These are phyloP conservation scores for Babylonia areolata DNA, from an alignment of 1,140 invertebrate species.

Conservation along the genomic window DNA sequence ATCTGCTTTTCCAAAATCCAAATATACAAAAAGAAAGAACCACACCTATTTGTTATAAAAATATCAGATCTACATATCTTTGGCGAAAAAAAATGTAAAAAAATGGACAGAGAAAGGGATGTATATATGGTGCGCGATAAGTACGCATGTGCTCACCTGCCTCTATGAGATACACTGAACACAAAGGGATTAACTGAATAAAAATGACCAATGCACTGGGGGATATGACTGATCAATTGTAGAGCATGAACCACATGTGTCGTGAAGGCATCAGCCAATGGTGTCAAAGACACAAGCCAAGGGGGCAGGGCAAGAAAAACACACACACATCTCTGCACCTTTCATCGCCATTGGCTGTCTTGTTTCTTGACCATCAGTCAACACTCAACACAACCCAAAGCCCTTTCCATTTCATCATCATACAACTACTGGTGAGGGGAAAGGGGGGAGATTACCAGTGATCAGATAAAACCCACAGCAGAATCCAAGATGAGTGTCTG, in stretches of 20 bases:
- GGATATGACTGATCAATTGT: not conserved
- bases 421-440: too few species aligned
- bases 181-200: not conserved
- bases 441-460: too few species aligned
- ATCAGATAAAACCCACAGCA: too few species aligned
- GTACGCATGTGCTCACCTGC: constrained; percentile 32
- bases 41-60: constrained; percentile 33
- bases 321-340: not conserved
- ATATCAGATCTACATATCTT: constrained; percentile 36
- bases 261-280: constrained; percentile 19
- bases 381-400: not conserved
- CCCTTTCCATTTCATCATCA: not conserved
- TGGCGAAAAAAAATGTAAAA: not conserved
- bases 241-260: constrained; percentile 10
- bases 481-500: too few species aligned
- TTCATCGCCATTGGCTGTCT: not conserved
- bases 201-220: not conserved
- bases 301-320: not conserved
- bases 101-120: constrained; percentile 15
- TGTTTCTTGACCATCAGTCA: not conserved
- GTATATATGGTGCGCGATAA: not conserved
- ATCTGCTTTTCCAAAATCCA: not conserved
- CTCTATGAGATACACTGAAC: constrained; percentile 29
- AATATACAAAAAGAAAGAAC: constrained; percentile 22
- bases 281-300: constrained; percentile 24